A percentile compares a stretch with the other conserved stretches of the same genome.
phyloP scores from a whole-genome alignment of 1,140 invertebrate genomes.

The Arctopsyche grandis region DNA sequence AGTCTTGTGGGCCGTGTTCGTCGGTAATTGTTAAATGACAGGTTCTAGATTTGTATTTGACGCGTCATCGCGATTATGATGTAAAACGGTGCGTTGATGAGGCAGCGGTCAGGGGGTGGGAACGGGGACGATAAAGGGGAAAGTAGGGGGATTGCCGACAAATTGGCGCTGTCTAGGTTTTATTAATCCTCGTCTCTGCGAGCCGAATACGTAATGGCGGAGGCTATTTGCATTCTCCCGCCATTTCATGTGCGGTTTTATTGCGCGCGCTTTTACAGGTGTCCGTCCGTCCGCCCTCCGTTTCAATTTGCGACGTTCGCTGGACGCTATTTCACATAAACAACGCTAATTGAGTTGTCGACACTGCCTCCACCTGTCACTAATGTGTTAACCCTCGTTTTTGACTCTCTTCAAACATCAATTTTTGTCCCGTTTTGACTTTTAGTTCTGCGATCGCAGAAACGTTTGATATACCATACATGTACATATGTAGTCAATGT shows the following conservation, averaged over 20 bases:
- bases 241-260: constrained; percentile 21
- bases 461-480: too few relatives aligned
- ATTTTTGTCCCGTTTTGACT: too few relatives aligned
- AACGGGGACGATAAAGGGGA: neutral
- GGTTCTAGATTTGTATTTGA: too few relatives aligned
- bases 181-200: constrained; percentile 18
- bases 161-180: constrained; percentile 30
- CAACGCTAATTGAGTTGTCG: constrained; percentile 18
- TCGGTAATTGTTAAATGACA: too few relatives aligned
- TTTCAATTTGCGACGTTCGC: constrained; percentile 23
- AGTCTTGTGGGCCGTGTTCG: too few relatives aligned
- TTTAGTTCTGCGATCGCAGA: too few relatives aligned
- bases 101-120: neutral
- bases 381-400: too few relatives aligned
- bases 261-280: constrained; percentile 25
- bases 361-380: neutral
- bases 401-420: too few relatives aligned
- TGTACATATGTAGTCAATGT: too few relatives aligned
- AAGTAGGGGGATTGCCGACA: neutral
- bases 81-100: too few relatives aligned
- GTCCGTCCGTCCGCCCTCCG: neutral
- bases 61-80: too few relatives aligned
- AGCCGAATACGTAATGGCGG: constrained; percentile 15
- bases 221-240: constrained; percentile 24
- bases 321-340: constrained; percentile 14